Conservation (phyloP, 2,888 invertebrate genomes). For the Tolmerus cingulatus region DNA sequence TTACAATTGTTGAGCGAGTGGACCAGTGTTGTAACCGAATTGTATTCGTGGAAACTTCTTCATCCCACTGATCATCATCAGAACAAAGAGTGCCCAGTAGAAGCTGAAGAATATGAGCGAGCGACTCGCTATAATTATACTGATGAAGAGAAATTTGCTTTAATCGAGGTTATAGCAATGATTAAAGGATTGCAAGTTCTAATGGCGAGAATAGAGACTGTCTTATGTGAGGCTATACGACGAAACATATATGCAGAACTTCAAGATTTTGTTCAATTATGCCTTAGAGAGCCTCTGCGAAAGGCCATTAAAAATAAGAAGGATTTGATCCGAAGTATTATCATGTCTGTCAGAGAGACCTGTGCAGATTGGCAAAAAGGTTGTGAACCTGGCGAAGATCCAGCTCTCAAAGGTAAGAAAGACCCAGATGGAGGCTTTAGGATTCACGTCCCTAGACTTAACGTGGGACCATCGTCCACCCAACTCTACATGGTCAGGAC, state of each 20-base stretch:
- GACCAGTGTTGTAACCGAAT: slow-evolving; percentile 95
- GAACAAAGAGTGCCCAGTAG: slow-evolving; percentile 92
- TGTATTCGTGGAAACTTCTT: slow-evolving; percentile 97
- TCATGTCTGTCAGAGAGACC: slow-evolving; percentile 96
- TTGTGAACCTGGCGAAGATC: slow-evolving; percentile 90
- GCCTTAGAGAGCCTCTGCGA: slow-evolving; percentile 87
- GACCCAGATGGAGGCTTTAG: slow-evolving; percentile 91
- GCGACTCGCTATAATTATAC: slow-evolving; percentile 98
- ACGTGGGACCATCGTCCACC: slow-evolving; percentile 92
- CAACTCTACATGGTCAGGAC: slow-evolving; percentile 99
- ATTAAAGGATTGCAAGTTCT: slow-evolving; percentile 97
- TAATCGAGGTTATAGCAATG: slow-evolving; percentile 99
- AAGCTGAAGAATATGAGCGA: slow-evolving; percentile 98
- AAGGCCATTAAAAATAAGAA: slow-evolving; percentile 98
- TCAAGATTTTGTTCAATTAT: slow-evolving; percentile 94
- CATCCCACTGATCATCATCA: slow-evolving; percentile 98
- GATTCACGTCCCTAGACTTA: slow-evolving; percentile 89
- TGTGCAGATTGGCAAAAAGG: slow-evolving; percentile 96
- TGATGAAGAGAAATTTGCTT: slow-evolving; percentile 95
- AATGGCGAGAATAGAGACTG: slow-evolving; percentile 97
- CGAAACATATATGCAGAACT: slow-evolving; percentile 94
- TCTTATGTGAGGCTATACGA: slow-evolving; percentile 89
- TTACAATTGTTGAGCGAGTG: slow-evolving; percentile 93
- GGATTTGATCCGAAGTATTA: slow-evolving; percentile 93
- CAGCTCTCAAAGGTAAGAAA: slow-evolving; percentile 91